Evolutionary conservation across 2,113 vertebrate species (phyloP).

Genomic region (Chamaetylas fuelleborni): DNA sequence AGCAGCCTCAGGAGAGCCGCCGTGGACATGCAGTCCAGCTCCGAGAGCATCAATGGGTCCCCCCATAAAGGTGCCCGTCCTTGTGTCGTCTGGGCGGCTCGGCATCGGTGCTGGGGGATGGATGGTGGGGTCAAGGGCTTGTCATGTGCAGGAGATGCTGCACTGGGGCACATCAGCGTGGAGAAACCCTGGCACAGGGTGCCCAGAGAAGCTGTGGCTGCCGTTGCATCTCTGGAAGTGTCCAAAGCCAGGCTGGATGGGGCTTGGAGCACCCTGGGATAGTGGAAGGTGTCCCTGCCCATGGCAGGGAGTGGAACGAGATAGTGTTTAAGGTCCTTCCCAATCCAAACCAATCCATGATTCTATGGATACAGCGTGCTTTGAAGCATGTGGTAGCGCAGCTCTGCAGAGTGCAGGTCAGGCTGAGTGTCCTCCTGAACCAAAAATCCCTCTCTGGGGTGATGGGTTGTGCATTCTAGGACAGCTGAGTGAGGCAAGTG

Average conservation of each 20-base stretch:
- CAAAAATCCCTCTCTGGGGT: neutral
- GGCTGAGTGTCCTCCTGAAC: neutral
- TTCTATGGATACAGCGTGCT: fast-evolving
- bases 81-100: neutral
- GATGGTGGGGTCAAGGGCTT: neutral
- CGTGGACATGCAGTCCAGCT: conserved; percentile 79
- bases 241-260: fast-evolving
- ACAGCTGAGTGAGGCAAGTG: neutral
- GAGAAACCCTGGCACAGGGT: fast-evolving
- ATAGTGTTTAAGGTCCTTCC: neutral
- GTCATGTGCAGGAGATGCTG: fast-evolving
- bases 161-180: fast-evolving
- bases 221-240: neutral
- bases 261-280: fast-evolving
- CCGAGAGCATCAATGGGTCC: conserved; percentile 84
- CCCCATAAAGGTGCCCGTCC: conserved; percentile 76
- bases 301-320: fast-evolving
- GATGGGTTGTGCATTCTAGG: neutral
- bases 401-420: neutral
- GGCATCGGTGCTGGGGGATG: fast-evolving
- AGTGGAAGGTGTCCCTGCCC: neutral
- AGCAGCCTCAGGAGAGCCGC: conserved; percentile 69
- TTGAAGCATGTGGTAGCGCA: fast-evolving
- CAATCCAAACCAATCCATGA: neutral
- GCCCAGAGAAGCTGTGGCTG: neutral